Evolutionary conservation across 2,113 vertebrate species (phyloP).

Genomic region (Cervus canadensis): DNA sequence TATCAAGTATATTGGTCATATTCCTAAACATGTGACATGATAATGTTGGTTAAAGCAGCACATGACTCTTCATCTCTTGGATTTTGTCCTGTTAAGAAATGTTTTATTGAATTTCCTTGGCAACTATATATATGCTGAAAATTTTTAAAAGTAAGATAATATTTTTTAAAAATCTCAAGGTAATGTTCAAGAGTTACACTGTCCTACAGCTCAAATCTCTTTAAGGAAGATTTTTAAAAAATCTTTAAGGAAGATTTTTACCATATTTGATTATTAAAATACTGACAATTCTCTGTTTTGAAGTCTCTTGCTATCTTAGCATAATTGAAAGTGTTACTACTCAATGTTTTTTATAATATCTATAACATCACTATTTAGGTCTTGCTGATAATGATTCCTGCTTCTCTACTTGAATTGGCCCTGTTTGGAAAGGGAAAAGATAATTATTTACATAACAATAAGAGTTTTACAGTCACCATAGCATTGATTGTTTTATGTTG

Average conservation of each 20-base stretch:
- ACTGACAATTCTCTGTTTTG: not conserved
- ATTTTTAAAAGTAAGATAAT: not conserved
- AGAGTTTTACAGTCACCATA: slow-evolving; percentile 1
- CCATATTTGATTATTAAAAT: slow-evolving; percentile 1
- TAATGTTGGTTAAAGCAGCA: not conserved
- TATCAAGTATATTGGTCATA: not conserved
- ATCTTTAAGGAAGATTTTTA: slow-evolving; percentile 10
- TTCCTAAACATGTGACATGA: not conserved
- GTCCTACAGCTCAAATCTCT: not conserved
- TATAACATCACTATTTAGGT: not conserved
- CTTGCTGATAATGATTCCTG: not conserved
- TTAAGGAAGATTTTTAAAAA: not conserved
- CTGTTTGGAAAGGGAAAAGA: not conserved
- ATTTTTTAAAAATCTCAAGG: not conserved
- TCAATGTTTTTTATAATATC: not conserved
- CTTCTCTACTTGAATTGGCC: slow-evolving; percentile 27
- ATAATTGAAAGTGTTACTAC: not conserved
- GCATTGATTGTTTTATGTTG: slow-evolving; percentile 16
- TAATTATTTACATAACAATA: slow-evolving; percentile 42
- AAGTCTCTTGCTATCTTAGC: not conserved
- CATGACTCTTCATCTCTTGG: not conserved
- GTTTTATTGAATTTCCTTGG: not conserved
- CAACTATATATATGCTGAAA: not conserved
- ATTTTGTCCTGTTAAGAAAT: not conserved
- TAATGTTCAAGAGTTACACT: not conserved